Conservation (phyloP, 1,140 invertebrate species). For the Triops cancriformis region DNA sequence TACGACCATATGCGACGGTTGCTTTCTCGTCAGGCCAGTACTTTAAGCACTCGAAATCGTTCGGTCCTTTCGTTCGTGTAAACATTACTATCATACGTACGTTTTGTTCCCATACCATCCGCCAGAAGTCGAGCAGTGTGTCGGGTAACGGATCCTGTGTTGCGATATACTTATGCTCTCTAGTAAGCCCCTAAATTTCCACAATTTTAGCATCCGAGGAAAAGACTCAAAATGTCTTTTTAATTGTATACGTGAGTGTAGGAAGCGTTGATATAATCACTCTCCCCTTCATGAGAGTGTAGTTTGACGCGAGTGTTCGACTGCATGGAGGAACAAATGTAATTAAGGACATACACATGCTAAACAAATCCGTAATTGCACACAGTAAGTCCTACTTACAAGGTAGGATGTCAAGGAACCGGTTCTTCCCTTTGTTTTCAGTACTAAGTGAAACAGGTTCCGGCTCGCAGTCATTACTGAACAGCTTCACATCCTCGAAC, state of each 20-base stretch:
- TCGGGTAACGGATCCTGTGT: slow-evolving; percentile 44
- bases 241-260: neutral
- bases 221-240: neutral
- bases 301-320: neutral
- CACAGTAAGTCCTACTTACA: neutral
- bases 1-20: neutral
- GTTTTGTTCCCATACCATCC: slow-evolving; percentile 49
- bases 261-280: neutral
- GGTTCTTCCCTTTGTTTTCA: neutral
- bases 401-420: neutral
- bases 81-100: slow-evolving; percentile 46
- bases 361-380: too few species aligned
- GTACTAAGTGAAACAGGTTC: neutral
- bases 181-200: neutral
- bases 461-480: neutral
- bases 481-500: neutral
- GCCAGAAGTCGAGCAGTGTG: slow-evolving; percentile 50
- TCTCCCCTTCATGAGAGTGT: neutral
- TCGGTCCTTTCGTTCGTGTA: slow-evolving; percentile 29
- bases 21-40: slow-evolving; percentile 2
- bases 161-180: slow-evolving; percentile 21
- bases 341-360: too few species aligned
- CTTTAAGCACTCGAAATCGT: slow-evolving; percentile 16
- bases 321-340: neutral
- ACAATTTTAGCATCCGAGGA: neutral